These are phyloP conservation scores for Lamellibrachia columna DNA, from an alignment of 2,888 invertebrate genomes.

Conservation along the genomic window DNA sequence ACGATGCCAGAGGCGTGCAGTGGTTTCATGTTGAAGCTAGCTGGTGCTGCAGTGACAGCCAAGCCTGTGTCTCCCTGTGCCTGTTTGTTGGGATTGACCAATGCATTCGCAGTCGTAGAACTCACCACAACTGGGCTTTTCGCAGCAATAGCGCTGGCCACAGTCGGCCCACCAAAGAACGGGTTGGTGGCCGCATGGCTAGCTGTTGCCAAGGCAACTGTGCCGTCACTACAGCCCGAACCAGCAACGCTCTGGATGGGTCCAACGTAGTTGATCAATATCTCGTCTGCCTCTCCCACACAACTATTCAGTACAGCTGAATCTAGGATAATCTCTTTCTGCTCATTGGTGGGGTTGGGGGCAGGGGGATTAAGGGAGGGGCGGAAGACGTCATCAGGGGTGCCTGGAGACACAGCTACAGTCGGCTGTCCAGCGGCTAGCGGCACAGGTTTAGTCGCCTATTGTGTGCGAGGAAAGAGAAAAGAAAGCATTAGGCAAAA, in stretches of 20 bases:
- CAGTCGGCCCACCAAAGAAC: background rate
- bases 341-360: background rate
- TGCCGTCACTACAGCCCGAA: background rate
- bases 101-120: background rate
- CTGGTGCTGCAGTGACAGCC: background rate
- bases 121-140: background rate
- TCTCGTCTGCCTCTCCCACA: background rate
- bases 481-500: background rate
- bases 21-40: background rate
- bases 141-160: background rate
- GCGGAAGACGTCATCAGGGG: background rate
- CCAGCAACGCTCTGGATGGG: background rate
- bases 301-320: background rate
- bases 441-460: conserved; percentile 5
- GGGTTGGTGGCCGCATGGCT: background rate
- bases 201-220: background rate
- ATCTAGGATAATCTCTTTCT: background rate
- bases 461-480: conserved; percentile 14
- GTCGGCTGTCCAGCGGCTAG: background rate
- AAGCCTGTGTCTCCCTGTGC: background rate
- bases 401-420: background rate
- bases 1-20: background rate
- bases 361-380: background rate
- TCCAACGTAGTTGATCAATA: background rate
- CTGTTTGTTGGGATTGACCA: background rate